These are phyloP conservation scores for Danionella dracula DNA, from an alignment of 2,797 vertebrate genomes.

Conservation along the genomic window DNA sequence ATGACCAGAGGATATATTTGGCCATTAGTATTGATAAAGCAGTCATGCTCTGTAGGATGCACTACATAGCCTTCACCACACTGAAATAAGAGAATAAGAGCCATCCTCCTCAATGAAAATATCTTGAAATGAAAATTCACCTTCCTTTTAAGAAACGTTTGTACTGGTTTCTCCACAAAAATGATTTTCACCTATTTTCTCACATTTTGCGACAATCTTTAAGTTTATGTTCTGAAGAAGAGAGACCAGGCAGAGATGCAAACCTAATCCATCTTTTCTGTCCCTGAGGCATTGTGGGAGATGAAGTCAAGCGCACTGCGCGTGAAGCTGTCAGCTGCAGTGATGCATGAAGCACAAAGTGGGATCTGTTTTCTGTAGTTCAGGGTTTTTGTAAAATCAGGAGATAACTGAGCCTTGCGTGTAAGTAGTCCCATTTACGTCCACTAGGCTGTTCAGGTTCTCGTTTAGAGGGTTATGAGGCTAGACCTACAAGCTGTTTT, in stretches of 20 bases:
- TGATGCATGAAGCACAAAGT: conserved; percentile 54
- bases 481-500: conserved; percentile 18
- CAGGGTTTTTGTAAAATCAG: conserved; percentile 42
- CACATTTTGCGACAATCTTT: conserved; percentile 36
- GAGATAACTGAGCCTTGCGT: conserved; percentile 1
- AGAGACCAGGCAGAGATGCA: conserved; percentile 7
- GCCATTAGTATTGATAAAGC: conserved; percentile 28
- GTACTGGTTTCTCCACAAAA: background rate
- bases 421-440: conserved; percentile 3
- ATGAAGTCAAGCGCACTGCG: conserved; percentile 56
- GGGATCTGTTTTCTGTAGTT: conserved; percentile 51
- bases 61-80: conserved; percentile 1
- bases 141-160: conserved; percentile 12
- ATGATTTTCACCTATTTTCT: background rate
- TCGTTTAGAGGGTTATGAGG: background rate
- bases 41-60: conserved; percentile 14
- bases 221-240: conserved; percentile 14
- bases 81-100: background rate
- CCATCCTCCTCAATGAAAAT: conserved; percentile 3
- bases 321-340: conserved; percentile 43
- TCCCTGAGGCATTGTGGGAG: conserved; percentile 59
- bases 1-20: conserved; percentile 7
- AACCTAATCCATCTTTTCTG: conserved; percentile 49
- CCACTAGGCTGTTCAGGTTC: conserved; percentile 10
- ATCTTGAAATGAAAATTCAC: conserved; percentile 15